Evolutionary conservation across 2,113 vertebrate genomes (phyloP), one percentile per base, ranked within the genome.

Genomic region (Periophthalmodon schlosseri): DNA sequence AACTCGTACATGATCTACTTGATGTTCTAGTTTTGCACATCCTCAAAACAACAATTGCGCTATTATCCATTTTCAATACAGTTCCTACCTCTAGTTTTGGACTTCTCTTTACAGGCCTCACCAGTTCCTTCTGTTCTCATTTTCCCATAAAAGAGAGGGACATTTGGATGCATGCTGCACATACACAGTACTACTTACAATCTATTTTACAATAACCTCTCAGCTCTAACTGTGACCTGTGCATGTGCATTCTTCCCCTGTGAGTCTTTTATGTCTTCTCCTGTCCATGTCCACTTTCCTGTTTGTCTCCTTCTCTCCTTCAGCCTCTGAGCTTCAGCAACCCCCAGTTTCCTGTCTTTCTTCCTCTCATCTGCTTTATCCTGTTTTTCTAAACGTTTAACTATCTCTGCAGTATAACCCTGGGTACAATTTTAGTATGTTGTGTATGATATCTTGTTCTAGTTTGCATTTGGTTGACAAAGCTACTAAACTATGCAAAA

Each of bases 271-370:
- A 21, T 72, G 52, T 82, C 75, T 74, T 87, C 73, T 77, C 56
- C 20, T 78, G 46, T 39, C 69, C 83, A 72, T 1, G 11, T 79
- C 75, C 69, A 21, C 75, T 77, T 87, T 91, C 91, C 89, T 90
- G 87, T 91, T 89, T 89, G 85, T 88, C 81, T 86, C 75, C 76
- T 81, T 88, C 80, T 49, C 76, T 85, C 73, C 86, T 90, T 91
- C 87, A 85, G 85, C 47, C 64, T 70, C 73, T 68, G 71, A 68
- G 87, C 82, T 66, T 74, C 24, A 81, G 65, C 75, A 69, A 86
- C 77, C 80, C 75, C 69, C 61, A 67, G 75, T 82, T 94, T 94
- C 92, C 94, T 93, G 89, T 75, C 87, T 91, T 93, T 93, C 88
- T 91, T 91, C 81, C 46, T 71, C 82, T 78, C 76, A 54, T 85